These are phyloP conservation scores for Scrobipalpa costella DNA, from an alignment of 2,888 invertebrate species.

Conservation along the genomic window DNA sequence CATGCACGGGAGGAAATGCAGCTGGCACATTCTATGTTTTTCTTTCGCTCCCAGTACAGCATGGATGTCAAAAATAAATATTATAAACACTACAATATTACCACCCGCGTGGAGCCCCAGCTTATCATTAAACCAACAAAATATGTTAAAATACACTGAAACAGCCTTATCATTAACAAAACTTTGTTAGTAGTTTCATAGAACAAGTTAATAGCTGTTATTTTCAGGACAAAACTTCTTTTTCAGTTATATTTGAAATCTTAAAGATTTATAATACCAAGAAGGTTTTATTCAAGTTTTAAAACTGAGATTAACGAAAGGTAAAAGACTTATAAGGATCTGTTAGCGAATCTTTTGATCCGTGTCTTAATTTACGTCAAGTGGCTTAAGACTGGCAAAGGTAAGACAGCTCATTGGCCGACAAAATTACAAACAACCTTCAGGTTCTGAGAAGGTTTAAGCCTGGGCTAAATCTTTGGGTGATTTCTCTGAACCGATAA, in stretches of 20 bases:
- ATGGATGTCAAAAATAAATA: too few species aligned
- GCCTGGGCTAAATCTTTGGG: not conserved
- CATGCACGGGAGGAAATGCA: too few species aligned
- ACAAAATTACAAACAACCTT: not conserved
- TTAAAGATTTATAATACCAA: not conserved
- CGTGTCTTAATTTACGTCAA: not conserved
- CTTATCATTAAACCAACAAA: constrained; percentile 54
- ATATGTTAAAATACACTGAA: constrained; percentile 28
- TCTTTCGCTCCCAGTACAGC: too few species aligned
- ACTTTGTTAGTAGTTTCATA: not conserved
- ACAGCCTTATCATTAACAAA: not conserved
- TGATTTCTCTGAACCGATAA: too few species aligned
- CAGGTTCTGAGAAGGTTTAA: not conserved
- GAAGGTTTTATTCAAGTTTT: not conserved
- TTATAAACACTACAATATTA: not conserved
- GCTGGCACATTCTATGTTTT: too few species aligned
- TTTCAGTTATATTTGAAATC: not conserved
- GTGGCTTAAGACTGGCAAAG: not conserved
- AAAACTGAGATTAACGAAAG: not conserved
- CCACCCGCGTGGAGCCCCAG: constrained; percentile 49
- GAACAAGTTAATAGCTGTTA: not conserved
- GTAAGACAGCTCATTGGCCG: not conserved
- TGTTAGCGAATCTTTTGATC: not conserved
- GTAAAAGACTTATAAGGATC: not conserved
- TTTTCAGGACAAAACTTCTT: not conserved